phyloP scores from a whole-genome alignment of 1,140 invertebrate genomes.

The Micrasema minimum region DNA sequence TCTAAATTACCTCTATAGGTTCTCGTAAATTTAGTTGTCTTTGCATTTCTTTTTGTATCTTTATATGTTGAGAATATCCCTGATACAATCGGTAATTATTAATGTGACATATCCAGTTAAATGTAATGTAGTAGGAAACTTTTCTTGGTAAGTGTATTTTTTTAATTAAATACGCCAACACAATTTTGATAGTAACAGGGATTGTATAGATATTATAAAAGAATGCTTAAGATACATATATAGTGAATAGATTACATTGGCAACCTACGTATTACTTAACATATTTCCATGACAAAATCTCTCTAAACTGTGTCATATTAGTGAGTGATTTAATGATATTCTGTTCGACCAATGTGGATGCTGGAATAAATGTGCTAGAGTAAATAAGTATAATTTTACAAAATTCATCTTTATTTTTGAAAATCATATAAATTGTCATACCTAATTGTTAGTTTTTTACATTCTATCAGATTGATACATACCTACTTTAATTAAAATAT shows the following conservation, averaged over 20 bases:
- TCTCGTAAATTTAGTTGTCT: constrained; percentile 1
- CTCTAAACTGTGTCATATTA: constrained; percentile 53
- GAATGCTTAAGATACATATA: constrained; percentile 46
- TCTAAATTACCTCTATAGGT: constrained; percentile 25
- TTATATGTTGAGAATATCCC: constrained; percentile 44
- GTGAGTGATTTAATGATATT: constrained; percentile 51
- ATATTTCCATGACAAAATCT: constrained; percentile 53
- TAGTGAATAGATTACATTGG: constrained; percentile 45
- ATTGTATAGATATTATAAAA: constrained; percentile 49
- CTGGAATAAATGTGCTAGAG: constrained; percentile 52
- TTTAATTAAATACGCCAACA: constrained; percentile 51
- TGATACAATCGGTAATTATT: constrained; percentile 52
- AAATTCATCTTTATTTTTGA: constrained; percentile 50
- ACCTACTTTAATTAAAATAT: constrained; percentile 19
- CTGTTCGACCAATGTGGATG: constrained; percentile 53
- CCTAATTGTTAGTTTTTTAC: constrained; percentile 53
- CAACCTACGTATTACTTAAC: constrained; percentile 28
- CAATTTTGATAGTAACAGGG: constrained; percentile 54
- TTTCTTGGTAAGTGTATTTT: constrained; percentile 52
- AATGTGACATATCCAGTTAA: constrained; percentile 54
- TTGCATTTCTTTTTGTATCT: constrained; percentile 30
- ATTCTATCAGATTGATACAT: constrained; percentile 48
- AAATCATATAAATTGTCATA: constrained; percentile 51
- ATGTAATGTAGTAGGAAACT: constrained; percentile 47
- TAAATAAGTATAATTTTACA: constrained; percentile 43